Percentiles rank a stretch among this genome's conserved stretches.
Evolutionary conservation across 2,113 vertebrate species (phyloP).

Genomic region (Phaetusa simplex): DNA sequence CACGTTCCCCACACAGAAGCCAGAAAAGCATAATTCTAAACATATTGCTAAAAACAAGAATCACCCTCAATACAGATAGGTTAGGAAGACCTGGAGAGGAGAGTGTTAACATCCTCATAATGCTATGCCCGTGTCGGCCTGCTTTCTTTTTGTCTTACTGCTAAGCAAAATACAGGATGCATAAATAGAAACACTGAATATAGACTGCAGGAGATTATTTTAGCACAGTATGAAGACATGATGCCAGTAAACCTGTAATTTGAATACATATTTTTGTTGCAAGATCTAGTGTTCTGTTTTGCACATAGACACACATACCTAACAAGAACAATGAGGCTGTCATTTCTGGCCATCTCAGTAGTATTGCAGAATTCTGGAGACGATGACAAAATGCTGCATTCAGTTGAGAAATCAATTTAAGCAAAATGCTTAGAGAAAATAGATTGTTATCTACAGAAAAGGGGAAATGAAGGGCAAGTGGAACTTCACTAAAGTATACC

Average conservation of each 20-base stretch:
- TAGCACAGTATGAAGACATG: neutral
- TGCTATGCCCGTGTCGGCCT: neutral
- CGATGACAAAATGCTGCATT: neutral
- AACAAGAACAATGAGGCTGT: neutral
- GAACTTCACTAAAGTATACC: neutral
- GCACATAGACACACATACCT: neutral
- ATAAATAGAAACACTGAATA: conserved; percentile 49
- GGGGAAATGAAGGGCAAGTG: neutral
- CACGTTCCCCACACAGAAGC: neutral
- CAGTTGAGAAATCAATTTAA: conserved; percentile 11
- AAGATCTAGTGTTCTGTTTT: neutral
- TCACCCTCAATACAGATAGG: neutral
- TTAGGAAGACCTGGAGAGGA: neutral
- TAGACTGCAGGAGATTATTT: conserved; percentile 47
- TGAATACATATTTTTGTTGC: conserved; percentile 39
- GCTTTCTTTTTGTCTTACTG: conserved; percentile 28
- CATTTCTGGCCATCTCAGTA: neutral
- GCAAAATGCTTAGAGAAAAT: neutral
- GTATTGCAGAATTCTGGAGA: neutral
- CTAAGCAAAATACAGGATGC: conserved; percentile 25
- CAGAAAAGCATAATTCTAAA: neutral
- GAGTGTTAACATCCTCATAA: neutral
- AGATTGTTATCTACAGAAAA: conserved; percentile 31
- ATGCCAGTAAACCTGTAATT: conserved; percentile 43
- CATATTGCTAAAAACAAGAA: neutral